These are phyloP conservation scores for Caenorhabditis sinica DNA, from an alignment of 2,888 invertebrate species.

Conservation along the genomic window DNA sequence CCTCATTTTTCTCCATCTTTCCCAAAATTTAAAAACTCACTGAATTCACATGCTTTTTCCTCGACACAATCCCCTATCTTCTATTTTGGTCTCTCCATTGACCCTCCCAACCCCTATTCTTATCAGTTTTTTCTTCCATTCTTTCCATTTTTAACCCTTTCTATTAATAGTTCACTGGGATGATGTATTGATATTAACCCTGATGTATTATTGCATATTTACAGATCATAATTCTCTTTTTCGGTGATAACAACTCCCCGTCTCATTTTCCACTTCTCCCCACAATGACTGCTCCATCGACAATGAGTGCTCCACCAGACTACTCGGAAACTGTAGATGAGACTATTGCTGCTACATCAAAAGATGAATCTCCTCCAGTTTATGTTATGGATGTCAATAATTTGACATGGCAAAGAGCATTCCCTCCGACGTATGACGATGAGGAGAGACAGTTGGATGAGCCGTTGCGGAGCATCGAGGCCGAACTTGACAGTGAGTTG, in stretches of 20 bases:
- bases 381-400: conserved; percentile 58
- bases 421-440: conserved; percentile 60
- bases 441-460: conserved; percentile 50
- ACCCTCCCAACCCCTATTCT: conserved; percentile 6
- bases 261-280: background rate
- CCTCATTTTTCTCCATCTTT: too few relatives aligned
- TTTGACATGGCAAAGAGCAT: conserved; percentile 52
- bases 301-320: conserved; percentile 59
- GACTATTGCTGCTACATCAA: conserved; percentile 47
- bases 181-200: conserved; percentile 50
- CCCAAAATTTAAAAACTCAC: conserved; percentile 7
- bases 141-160: conserved; percentile 28
- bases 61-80: conserved; percentile 17
- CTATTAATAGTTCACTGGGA: conserved; percentile 42
- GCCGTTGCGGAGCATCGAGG: conserved; percentile 49
- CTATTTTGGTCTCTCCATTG: conserved; percentile 24
- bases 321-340: conserved; percentile 56
- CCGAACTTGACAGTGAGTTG: conserved; percentile 47
- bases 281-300: background rate
- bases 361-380: conserved; percentile 56
- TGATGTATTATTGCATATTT: conserved; percentile 46
- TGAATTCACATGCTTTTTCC: conserved; percentile 20
- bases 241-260: conserved; percentile 30
- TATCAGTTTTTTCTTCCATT: conserved; percentile 23
- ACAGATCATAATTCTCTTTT: conserved; percentile 28